These are phyloP conservation scores for Melipona quadrifasciata DNA, from an alignment of 1,140 invertebrate species.

Conservation along the genomic window DNA sequence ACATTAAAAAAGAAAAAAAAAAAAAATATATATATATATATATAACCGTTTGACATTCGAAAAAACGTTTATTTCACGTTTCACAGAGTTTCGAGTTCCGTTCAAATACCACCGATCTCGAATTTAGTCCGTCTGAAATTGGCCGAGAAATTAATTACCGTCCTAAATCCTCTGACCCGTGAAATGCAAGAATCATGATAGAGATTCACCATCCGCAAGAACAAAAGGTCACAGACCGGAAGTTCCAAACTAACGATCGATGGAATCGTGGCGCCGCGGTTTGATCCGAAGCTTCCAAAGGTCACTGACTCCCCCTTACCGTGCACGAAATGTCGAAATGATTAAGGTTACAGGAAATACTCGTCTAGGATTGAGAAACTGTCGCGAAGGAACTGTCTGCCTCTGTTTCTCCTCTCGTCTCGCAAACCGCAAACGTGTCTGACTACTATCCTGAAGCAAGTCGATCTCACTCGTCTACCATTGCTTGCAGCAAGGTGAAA, in stretches of 20 bases:
- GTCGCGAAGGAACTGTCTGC: background rate
- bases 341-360: conserved; percentile 44
- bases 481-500: background rate
- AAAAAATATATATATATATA: too few species aligned
- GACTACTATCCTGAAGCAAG: conserved; percentile 24
- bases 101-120: background rate
- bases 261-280: background rate
- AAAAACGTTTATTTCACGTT: background rate
- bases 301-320: background rate
- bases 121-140: background rate
- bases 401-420: background rate
- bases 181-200: background rate
- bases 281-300: conserved; percentile 16
- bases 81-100: background rate
- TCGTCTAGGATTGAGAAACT: background rate
- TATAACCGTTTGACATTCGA: background rate
- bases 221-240: background rate
- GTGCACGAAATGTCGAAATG: conserved; percentile 25
- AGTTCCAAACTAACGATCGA: background rate
- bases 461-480: conserved; percentile 25
- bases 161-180: background rate
- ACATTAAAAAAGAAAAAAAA: background rate
- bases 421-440: background rate
- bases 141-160: background rate
- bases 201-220: background rate